Evolutionary conservation across 2,888 invertebrate species (phyloP), one percentile per base, ranked within the genome.

Genomic region (Chironomus tentans): DNA sequence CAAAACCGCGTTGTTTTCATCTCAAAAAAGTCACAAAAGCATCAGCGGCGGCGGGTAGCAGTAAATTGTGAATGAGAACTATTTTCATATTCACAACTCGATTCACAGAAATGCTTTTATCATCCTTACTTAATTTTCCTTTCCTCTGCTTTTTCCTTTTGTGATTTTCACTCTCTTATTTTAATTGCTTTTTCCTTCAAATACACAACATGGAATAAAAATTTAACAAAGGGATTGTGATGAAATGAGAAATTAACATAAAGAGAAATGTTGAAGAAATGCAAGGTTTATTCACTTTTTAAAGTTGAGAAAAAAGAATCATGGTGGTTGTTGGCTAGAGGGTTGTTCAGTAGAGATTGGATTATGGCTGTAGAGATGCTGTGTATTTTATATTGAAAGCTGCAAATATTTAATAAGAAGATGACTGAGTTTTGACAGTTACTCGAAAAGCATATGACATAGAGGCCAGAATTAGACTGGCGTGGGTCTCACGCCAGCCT

Each of bases 81-180:
- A 38, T 47, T 22, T 74, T 74, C 13, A 62, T 48, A 74, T 74
- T 74, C 74, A 68, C 65, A 46, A 68, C 74, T 74, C 68, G 74
- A 61, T 62, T 56, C 28, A n/a, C n/a, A n/a, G n/a, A n/a, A n/a
- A n/a, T n/a, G n/a, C n/a, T 18, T 61, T 50, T 72, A 50, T 72
- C 72, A 28, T 72, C 68, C 28, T 68, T 24, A 38, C 38, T 38
- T 7, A 38, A 38, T 10, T 38, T 38, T 10, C 10, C 10, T 38
- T 38, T 28, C 10, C 38, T 38, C 7, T 38, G 38, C 38, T 38
- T 38, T 38, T 38, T 38, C 38, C 10, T 38, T 38, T 38, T 38
- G 38, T 38, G 38, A 38, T 38, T 38, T 38, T 38, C 38, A 38
- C 38, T 24, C 74, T 74, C 47, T 24, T 15, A 38, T 65, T 74